A percentile compares a stretch with the other conserved stretches of the same genome.
Evolutionary conservation across 1,140 invertebrate species (phyloP).

Genomic region (Drosophila rufa): DNA sequence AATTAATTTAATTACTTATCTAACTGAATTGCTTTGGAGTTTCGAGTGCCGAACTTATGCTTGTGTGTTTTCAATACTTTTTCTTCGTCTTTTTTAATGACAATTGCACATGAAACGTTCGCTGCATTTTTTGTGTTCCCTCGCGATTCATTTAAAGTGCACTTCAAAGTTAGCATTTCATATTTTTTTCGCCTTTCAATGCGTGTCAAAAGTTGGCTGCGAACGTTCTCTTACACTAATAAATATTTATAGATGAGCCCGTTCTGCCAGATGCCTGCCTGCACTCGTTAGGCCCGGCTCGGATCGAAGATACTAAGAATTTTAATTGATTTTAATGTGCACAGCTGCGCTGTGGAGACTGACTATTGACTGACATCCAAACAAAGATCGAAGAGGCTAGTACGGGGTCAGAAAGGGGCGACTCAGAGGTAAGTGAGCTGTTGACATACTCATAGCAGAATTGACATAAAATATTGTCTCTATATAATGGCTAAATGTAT

Average conservation of each 20-base stretch:
- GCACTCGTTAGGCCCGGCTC: constrained; percentile 67
- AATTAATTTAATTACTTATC: constrained; percentile 81
- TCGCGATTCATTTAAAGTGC: constrained; percentile 48
- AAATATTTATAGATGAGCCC: constrained; percentile 75
- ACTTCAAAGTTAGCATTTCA: constrained; percentile 56
- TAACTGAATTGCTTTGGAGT: constrained; percentile 54
- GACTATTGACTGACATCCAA: constrained; percentile 51
- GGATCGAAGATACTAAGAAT: constrained; percentile 76
- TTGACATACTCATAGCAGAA: constrained; percentile 69
- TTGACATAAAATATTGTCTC: constrained; percentile 74
- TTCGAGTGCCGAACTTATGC: constrained; percentile 45
- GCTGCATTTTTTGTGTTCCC: constrained; percentile 31
- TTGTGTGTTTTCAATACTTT: constrained; percentile 41
- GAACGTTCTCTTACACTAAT: constrained; percentile 59
- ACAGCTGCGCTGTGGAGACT: constrained; percentile 70
- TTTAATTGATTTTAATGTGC: constrained; percentile 81
- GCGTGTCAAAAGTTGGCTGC: constrained; percentile 46
- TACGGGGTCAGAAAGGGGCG: constrained; percentile 8
- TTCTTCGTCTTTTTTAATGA: constrained; percentile 52
- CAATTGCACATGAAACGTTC: constrained; percentile 56
- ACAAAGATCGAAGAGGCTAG: constrained; percentile 31
- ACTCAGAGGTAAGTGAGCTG: constrained; percentile 56
- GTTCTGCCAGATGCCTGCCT: constrained; percentile 43
- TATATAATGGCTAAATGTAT: constrained; percentile 51
- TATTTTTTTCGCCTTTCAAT: constrained; percentile 44